phyloP scores from a whole-genome alignment of 2,797 vertebrate genomes.

The Sebastes kiyomatsui region DNA sequence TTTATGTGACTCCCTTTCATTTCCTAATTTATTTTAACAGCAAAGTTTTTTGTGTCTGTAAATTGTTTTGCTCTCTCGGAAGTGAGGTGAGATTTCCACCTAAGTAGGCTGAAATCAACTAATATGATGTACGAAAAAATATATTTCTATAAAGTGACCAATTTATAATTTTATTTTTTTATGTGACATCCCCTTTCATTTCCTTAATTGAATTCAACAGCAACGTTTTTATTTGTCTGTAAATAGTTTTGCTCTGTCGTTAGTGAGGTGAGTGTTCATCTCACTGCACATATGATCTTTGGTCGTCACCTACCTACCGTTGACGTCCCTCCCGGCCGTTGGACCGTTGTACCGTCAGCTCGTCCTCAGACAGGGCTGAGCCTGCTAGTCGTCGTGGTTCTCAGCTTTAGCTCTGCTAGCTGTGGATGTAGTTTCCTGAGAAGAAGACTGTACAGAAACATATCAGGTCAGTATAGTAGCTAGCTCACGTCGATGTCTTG shows the following conservation, averaged over 20 bases:
- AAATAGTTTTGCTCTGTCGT: too few relatives aligned
- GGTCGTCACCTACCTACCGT: constrained; percentile 12
- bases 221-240: too few relatives aligned
- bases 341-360: too few relatives aligned
- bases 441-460: constrained; percentile 28
- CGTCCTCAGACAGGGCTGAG: too few relatives aligned
- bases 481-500: background rate
- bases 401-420: constrained; percentile 50
- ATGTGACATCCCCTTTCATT: too few relatives aligned
- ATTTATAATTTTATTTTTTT: background rate
- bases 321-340: constrained; percentile 46
- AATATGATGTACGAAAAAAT: background rate
- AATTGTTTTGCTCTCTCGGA: background rate
- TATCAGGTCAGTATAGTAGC: constrained; percentile 58
- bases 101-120: background rate
- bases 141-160: background rate
- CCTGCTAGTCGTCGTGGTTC: constrained; percentile 35
- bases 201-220: too few relatives aligned
- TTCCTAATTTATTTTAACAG: background rate
- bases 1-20: background rate
- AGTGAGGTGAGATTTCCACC: background rate
- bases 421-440: constrained; percentile 15
- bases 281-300: constrained; percentile 47
- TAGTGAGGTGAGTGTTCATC: constrained; percentile 21
- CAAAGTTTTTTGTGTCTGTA: background rate